Evolutionary conservation across 2,888 invertebrate genomes (phyloP), one percentile per base, ranked within the genome.

Genomic region (Agrochola circellaris): DNA sequence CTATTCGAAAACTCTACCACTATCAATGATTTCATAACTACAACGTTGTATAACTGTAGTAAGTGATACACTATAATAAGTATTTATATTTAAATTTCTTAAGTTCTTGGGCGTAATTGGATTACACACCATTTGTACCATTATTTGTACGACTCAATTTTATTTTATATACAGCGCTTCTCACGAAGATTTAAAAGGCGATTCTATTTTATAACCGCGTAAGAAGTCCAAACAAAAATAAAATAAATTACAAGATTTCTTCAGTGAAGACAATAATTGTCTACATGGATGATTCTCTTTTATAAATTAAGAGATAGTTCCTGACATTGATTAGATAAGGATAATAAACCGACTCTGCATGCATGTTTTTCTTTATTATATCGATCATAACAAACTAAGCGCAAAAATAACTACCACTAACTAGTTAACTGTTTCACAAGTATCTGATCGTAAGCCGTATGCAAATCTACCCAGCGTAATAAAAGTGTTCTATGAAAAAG

Each of bases 401-500:
- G 13, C 9, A 45, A 13, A 81, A 81, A 42, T 38, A 64, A 48
- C 38, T 30, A 38, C 26, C 2, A 54, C 3, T 30, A 45, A 54
- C 26, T 0, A 15, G 17, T 15, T 2, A 34, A 34, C 2, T 54
- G 6, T 34, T 66, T 20, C 8, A 54, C 2, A 20, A 30, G 48
- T 1, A 79, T 54, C 45, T 81, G 73, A 58, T 79, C 13, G 17
- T 30, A 81, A 51, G 58, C 80, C 61, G 23, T 45, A 15, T 15
- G 20, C 13, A 79, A n/a, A 56, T 61, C 84, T 26, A 66, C 1
- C 15, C 17, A 26, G 8, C 34, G 2, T 30, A 38, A 30, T 11
- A 23, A n/a, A 26, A 20, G 4, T 38, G 45, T 76, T 65, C 7
- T 75, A 54, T 6, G 23, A 45, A 34, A 38, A 4, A 48, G 6